Conservation (phyloP, 1,140 invertebrate genomes). For the Listronotus bonariensis region DNA sequence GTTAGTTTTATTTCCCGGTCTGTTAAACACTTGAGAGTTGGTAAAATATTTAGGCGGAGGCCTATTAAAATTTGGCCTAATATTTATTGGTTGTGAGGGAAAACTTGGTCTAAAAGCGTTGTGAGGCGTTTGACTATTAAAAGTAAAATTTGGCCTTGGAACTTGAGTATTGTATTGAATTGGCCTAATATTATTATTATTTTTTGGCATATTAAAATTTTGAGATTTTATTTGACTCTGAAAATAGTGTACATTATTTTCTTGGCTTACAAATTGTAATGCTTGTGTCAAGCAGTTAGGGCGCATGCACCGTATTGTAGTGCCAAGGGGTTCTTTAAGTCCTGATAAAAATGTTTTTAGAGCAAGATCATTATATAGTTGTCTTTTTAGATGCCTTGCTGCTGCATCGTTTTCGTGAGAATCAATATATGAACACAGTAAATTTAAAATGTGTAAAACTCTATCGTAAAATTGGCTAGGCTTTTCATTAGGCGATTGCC, state of each 20-base stretch:
- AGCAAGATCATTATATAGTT: background rate
- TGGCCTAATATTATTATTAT: background rate
- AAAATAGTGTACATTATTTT: constrained; percentile 28
- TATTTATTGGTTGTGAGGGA: background rate
- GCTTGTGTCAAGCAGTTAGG: constrained; percentile 8
- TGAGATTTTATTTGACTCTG: background rate
- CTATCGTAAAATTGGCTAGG: constrained; percentile 24
- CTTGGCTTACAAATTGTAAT: constrained; percentile 17
- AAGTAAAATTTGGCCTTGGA: background rate
- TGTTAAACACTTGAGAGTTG: constrained; percentile 1
- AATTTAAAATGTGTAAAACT: constrained; percentile 3
- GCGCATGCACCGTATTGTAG: constrained; percentile 9
- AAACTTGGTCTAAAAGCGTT: background rate
- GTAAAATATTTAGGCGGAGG: background rate
- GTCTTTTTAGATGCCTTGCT: constrained; percentile 3
- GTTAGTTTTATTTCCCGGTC: background rate
- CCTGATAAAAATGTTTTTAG: constrained; percentile 25
- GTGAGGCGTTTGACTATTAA: background rate
- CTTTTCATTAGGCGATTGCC: constrained; percentile 13
- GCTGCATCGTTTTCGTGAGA: constrained; percentile 1
- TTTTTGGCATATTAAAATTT: background rate
- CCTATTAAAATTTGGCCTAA: background rate
- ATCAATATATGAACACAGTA: constrained; percentile 9
- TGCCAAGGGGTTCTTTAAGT: constrained; percentile 15
- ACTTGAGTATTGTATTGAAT: background rate